Evolutionary conservation across 2,113 vertebrate genomes (phyloP), one percentile per base, ranked within the genome.

Genomic region (Paraplagusia blochii): DNA sequence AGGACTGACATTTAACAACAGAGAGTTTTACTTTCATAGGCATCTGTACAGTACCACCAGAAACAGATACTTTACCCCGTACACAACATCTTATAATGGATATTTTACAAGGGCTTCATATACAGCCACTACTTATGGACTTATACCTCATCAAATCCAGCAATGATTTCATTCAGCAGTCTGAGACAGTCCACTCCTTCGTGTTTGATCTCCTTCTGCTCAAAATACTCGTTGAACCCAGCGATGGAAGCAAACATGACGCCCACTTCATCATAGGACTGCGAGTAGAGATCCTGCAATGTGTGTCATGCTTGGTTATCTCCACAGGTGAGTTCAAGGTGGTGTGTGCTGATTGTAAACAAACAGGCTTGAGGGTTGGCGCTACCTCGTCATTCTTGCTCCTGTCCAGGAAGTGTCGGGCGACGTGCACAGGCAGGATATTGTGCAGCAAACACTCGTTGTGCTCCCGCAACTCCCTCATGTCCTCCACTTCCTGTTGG

Each of bases 231-330:
- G 4, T 94, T 93, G 79, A 99, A 97, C 48, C 95, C 96, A 1
- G 93, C 91, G 48, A 99, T 92, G 47, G 95, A 96, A 45, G 96
- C 96, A 74, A 99, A 99, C 96, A 98, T 94, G 47, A 98, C 96
- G 0, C 96, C 95, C 0, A 99, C 96, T 13, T 96, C 94, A 34
- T 98, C 93, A 1, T 97, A 98, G 36, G 95, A 98, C 64, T 97
- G 96, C 10, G 95, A 94, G 68, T 98, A 99, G 54, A 97, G 87
- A 64, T 97, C 95, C 96, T 90, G 29, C 42, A 80, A 53, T 4
- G 11, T 4, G 11, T 3, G 10, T 17, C 8, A 34, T 0, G 9
- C 6, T 35, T 11, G 19, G 38, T 39, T 9, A 34, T 45, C 18
- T 15, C 17, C 5, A 36, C 9, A 3, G 19, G 5, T 5, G 2